Evolutionary conservation across 2,888 invertebrate genomes (phyloP).

Genomic region (Hemithea aestivaria): DNA sequence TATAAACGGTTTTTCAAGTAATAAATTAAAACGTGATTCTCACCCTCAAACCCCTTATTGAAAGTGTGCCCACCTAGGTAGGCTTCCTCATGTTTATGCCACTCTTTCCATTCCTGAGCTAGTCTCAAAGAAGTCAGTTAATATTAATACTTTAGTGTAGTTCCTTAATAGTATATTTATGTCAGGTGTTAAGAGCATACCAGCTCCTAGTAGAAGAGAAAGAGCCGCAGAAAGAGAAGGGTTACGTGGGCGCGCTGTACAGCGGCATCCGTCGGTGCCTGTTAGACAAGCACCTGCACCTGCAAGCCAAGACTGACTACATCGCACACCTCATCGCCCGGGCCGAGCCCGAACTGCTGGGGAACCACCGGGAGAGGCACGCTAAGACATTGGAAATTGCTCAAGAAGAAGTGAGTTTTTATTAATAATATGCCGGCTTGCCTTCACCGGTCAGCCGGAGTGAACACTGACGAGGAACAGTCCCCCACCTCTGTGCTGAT

Average conservation of each 20-base stretch:
- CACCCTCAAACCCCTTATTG: too few species aligned
- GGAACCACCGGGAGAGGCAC: constrained; percentile 92
- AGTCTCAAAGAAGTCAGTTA: too few species aligned
- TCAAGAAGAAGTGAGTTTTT: constrained; percentile 90
- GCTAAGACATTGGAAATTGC: constrained; percentile 98
- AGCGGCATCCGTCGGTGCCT: constrained; percentile 92
- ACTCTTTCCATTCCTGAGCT: too few species aligned
- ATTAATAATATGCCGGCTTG: too few species aligned
- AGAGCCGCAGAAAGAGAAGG: constrained; percentile 92
- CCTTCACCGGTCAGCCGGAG: too few species aligned
- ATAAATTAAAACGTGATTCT: too few species aligned
- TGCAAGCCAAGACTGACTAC: constrained; percentile 92
- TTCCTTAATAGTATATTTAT: constrained; percentile 1
- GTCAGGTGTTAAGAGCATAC: constrained; percentile 86
- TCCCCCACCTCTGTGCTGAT: too few species aligned
- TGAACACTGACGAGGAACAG: too few species aligned
- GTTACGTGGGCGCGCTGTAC: constrained; percentile 92
- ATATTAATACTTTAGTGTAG: too few species aligned
- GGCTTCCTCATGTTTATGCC: too few species aligned
- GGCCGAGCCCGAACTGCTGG: constrained; percentile 94
- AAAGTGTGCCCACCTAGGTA: too few species aligned
- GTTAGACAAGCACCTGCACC: constrained; percentile 91
- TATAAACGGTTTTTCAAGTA: too few species aligned
- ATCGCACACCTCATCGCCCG: constrained; percentile 92
- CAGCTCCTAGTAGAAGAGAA: constrained; percentile 91